A percentile compares a stretch with the other conserved stretches of the same genome.
phyloP scores from a whole-genome alignment of 2,888 invertebrate species.

The Celastrina argiolus region DNA sequence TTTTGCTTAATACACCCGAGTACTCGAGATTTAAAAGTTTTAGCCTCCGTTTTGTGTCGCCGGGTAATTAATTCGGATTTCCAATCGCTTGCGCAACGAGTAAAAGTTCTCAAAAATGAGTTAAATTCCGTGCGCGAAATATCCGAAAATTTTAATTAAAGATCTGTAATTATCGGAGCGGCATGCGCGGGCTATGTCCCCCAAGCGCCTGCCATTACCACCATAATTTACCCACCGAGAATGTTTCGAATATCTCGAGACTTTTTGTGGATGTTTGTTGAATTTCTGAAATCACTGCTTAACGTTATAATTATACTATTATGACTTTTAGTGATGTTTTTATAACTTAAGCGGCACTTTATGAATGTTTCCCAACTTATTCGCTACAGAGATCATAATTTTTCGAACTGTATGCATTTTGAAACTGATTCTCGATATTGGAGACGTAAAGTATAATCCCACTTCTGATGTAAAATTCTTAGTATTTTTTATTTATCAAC shows the following conservation, averaged over 20 bases:
- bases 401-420: neutral
- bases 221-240: conserved; percentile 31
- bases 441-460: neutral
- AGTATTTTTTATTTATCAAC: neutral
- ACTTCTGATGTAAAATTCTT: neutral
- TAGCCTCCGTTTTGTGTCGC: conserved; percentile 30
- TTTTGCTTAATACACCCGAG: neutral
- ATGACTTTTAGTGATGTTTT: conserved; percentile 26
- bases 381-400: neutral
- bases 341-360: conserved; percentile 15
- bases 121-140: conserved; percentile 33
- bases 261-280: conserved; percentile 26
- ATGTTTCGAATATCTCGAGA: conserved; percentile 28
- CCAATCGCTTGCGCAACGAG: conserved; percentile 22
- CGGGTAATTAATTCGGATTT: conserved; percentile 12
- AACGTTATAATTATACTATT: conserved; percentile 21
- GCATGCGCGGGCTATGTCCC: conserved; percentile 28
- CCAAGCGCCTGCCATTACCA: conserved; percentile 29
- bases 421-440: neutral
- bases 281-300: conserved; percentile 5
- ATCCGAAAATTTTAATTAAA: conserved; percentile 38
- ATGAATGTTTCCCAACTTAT: neutral
- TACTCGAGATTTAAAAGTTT: neutral
- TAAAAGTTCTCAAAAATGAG: conserved; percentile 31
- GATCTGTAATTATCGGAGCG: conserved; percentile 36